phyloP scores from a whole-genome alignment of 2,797 vertebrate genomes.

The Sebastes elongatus region DNA sequence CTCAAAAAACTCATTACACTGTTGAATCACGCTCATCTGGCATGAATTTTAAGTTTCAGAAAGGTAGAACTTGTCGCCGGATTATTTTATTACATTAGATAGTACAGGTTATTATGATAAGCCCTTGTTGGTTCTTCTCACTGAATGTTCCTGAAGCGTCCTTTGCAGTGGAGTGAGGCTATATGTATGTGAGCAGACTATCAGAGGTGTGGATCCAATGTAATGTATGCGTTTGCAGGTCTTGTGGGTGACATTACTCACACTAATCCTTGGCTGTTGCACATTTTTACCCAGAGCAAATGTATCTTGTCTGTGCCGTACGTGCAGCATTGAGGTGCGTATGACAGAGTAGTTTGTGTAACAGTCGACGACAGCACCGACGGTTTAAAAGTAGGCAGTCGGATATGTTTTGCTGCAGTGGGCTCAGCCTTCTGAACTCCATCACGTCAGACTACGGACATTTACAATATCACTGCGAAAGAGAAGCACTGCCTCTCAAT shows the following conservation, averaged over 20 bases:
- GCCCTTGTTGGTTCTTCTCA: not conserved
- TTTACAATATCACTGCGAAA: constrained; percentile 13
- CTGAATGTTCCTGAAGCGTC: not conserved
- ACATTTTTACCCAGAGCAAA: constrained; percentile 19
- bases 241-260: not conserved
- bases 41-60: not conserved
- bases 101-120: not conserved
- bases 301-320: not conserved
- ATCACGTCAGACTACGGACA: constrained; percentile 8
- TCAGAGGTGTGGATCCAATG: not conserved
- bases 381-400: constrained; percentile 11
- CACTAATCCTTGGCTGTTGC: not conserved
- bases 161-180: not conserved
- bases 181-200: not conserved
- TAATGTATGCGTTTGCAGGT: not conserved
- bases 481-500: not conserved
- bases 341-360: constrained; percentile 18
- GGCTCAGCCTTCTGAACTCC: constrained; percentile 13
- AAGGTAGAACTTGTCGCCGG: not conserved
- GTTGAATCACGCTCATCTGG: not conserved
- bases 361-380: not conserved
- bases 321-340: not conserved
- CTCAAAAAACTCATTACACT: not conserved
- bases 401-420: constrained; percentile 30
- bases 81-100: not conserved